Percentiles rank a stretch among this genome's conserved stretches.
Conservation (phyloP, 2,888 invertebrate species). For the Leptodirus hochenwartii region DNA sequence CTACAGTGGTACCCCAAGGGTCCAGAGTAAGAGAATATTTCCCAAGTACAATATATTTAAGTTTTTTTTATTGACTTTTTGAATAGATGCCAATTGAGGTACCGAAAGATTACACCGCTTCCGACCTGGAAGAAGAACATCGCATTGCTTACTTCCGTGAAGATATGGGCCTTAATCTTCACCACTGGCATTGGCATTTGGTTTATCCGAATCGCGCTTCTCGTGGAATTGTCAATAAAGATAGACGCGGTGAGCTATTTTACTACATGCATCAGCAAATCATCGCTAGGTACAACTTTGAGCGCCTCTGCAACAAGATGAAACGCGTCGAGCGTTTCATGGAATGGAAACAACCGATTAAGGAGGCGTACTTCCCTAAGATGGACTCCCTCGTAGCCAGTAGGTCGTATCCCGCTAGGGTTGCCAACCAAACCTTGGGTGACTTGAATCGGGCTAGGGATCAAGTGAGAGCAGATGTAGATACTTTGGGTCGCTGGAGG, state of each 20-base stretch:
- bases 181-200: constrained; percentile 79
- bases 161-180: constrained; percentile 62
- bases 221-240: constrained; percentile 41
- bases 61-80: not conserved
- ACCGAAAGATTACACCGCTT: constrained; percentile 54
- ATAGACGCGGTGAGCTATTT: constrained; percentile 55
- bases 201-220: constrained; percentile 55
- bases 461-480: constrained; percentile 41
- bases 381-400: constrained; percentile 55
- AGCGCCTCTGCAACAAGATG: constrained; percentile 51
- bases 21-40: constrained; percentile 34
- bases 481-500: constrained; percentile 50
- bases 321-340: constrained; percentile 38
- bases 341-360: constrained; percentile 45
- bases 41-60: not conserved
- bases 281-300: constrained; percentile 45
- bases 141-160: constrained; percentile 65
- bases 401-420: constrained; percentile 52
- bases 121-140: constrained; percentile 52
- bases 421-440: constrained; percentile 30
- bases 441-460: constrained; percentile 50
- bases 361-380: constrained; percentile 65
- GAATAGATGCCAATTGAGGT: constrained; percentile 40
- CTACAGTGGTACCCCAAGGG: constrained; percentile 39
- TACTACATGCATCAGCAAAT: constrained; percentile 56